Base-by-base conservation (phyloP, 2,113 vertebrate species). In the Formicarius rufipectus region DNA sequence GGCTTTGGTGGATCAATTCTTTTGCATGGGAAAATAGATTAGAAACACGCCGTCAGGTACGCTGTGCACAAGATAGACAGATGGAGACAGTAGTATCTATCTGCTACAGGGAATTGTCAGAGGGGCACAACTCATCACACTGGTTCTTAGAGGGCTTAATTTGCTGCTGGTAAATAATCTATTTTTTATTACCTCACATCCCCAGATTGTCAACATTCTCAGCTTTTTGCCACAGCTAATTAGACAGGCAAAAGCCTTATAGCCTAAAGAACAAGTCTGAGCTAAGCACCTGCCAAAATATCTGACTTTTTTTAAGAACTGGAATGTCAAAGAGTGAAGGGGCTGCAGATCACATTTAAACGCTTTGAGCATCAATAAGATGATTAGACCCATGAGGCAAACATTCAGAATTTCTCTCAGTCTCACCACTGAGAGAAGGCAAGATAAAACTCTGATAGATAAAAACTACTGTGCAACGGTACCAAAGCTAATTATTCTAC, bases 401-500 rank as follows among this genome's bases (percentile, higher is more conserved):
- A 80, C 81, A 33, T 95, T 97, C 92, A 96, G 84, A 97, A 92
- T 97, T 96, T 95, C 92, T 97, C 93, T 96, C 91, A 93, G 96
- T 95, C 76, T 91, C 86, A 96, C 96, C 94, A 93, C 96, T 88
- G 96, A 97, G 96, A 95, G 88, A 95, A 96, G 63, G 92, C 92
- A 71, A 97, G 96, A 97, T 96, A 97, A 97, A 97, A 83, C 89
- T 93, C 90, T 92, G 87, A 94, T 96, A 94, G 91, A 96, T 94
- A 96, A 91, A 92, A 93, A 94, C 90, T 87, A 96, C 96, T 96
- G 93, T 94, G 95, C 92, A 76, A 92, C 0, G 74, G 90, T 83
- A 97, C 95, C 94, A 96, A 83, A 97, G 95, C 97, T 97, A 97
- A 97, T 97, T 97, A 97, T 96, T 96, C 95, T 90, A 89, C 95